phyloP scores from a whole-genome alignment of 2,113 vertebrate genomes.

The Mola mola region DNA sequence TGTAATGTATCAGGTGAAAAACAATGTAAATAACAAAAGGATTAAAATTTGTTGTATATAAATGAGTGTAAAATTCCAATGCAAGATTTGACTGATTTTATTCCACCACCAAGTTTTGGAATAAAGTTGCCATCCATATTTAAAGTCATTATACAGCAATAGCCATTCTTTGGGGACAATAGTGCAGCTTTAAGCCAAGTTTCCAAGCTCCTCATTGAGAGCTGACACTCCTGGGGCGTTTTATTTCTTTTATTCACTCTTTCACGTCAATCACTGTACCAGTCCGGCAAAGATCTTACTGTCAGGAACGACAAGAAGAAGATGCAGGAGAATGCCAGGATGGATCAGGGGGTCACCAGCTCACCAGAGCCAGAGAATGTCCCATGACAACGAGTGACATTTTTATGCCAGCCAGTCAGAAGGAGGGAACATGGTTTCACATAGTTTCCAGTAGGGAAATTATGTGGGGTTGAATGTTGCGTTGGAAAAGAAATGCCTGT shows the following conservation, averaged over 20 bases:
- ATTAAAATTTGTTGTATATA: too few species aligned
- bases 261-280: slow-evolving; percentile 15
- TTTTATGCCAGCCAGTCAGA: slow-evolving; percentile 43
- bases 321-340: slow-evolving; percentile 15
- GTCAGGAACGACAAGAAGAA: neutral
- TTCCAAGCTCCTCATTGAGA: slow-evolving; percentile 18
- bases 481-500: slow-evolving; percentile 24
- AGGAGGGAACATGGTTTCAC: too few species aligned
- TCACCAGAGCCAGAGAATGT: slow-evolving; percentile 32
- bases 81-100: too few species aligned
- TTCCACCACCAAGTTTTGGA: slow-evolving; percentile 21
- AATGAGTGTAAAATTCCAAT: too few species aligned
- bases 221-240: neutral
- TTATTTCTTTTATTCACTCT: neutral
- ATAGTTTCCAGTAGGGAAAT: slow-evolving; percentile 57
- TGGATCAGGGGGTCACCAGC: slow-evolving; percentile 41
- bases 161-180: neutral
- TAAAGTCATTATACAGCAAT: neutral
- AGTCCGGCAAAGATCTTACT: slow-evolving; percentile 11
- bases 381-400: slow-evolving; percentile 38
- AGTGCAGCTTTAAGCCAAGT: slow-evolving; percentile 3
- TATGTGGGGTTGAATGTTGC: slow-evolving; percentile 28
- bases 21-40: too few species aligned
- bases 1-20: too few species aligned
- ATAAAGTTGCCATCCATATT: neutral